Base-by-base conservation (phyloP, 2,113 vertebrate genomes). In the Siniperca knerii region DNA sequence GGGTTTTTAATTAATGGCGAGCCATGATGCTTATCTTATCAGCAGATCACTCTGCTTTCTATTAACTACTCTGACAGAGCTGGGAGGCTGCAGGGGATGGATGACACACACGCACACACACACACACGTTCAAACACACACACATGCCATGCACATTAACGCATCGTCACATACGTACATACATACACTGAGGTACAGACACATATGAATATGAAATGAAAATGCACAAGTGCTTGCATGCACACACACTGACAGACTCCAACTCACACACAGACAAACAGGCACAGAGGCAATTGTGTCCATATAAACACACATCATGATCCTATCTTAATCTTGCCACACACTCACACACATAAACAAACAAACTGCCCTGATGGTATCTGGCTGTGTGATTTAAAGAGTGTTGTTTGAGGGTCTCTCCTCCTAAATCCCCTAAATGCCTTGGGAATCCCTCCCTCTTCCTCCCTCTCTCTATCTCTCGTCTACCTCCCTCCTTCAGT, bases 21-120 rank as follows among this genome's bases (percentile, higher is more conserved):
- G 91, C 85, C 87, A 78, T 74, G 91, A 92, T 92, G 91, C 91
- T 95, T 94, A 95, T 96, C 94, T 96, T 95, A 95, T 95, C 94
- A 89, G 85, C 81, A 88, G 85, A 96, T 96, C 87, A 77, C 83
- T 92, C 88, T 90, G 86, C 87, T 94, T 93, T 93, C 89, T 93
- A 93, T 94, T 95, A 94, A 91, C 87, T 75, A 88, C 91, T 75
- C 83, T 86, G 88, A 87, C 75, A 83, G 88, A 79, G 91, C 77
- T 85, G 89, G 86, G 91, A 86, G 87, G 87, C 85, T 82, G 86
- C 64, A 79, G 90, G 86, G 78, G 84, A 86, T 92, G 64, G 77
- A 89, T 93, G 67, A 46, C 78, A 60, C 69, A 40, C 66, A 65
- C 46, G 40, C 44, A 35, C 65, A 70, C 25, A 64, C 44, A 85